Evolutionary conservation across 2,888 invertebrate species (phyloP).

Genomic region (Heteropelma amictum): DNA sequence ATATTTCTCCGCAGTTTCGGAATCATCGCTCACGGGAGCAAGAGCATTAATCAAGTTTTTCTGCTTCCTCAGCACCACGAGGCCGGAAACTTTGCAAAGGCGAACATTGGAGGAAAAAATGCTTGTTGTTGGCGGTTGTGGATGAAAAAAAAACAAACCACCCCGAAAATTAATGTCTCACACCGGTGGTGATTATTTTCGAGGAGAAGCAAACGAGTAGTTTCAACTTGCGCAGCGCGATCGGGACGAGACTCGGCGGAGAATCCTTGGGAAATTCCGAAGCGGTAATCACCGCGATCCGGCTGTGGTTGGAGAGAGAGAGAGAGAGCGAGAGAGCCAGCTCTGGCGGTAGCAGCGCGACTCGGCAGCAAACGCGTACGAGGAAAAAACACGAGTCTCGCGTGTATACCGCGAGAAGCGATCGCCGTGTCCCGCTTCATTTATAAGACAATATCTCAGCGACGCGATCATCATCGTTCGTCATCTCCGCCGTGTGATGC

Average conservation of each 20-base stretch:
- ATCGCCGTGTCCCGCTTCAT: constrained; percentile 58
- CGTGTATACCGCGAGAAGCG: constrained; percentile 45
- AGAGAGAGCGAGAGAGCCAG: constrained; percentile 3
- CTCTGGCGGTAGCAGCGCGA: constrained; percentile 25
- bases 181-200: no score
- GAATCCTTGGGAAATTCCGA: neutral
- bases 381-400: constrained; percentile 28
- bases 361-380: neutral
- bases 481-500: constrained; percentile 50
- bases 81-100: no score
- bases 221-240: no score
- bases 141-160: no score
- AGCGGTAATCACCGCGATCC: constrained; percentile 47
- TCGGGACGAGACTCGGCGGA: neutral
- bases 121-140: no score
- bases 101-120: no score
- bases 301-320: neutral
- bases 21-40: no score
- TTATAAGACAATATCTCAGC: constrained; percentile 62
- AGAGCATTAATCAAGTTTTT: no score
- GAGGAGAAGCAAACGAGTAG: no score
- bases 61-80: no score
- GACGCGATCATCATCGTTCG: constrained; percentile 58
- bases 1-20: no score
- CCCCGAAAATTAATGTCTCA: no score